phyloP scores from a whole-genome alignment of 37 sponge, comb jelly and placozoan genomes.

The Diacarnus erythraeanus region DNA sequence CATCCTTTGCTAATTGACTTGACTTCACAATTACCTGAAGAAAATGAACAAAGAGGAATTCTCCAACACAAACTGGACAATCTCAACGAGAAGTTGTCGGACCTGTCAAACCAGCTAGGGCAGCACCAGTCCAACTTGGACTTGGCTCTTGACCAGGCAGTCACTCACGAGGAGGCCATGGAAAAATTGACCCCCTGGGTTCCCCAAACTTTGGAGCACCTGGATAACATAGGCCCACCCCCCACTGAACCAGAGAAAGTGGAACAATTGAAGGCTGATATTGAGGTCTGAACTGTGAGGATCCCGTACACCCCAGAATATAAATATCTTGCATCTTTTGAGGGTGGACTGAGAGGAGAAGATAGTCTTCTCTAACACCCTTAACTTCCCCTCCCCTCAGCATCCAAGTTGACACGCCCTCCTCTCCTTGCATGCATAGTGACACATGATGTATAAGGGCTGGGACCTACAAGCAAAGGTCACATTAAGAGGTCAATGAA shows the following conservation, averaged over 20 bases:
- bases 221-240: constrained; percentile 26
- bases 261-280: constrained; percentile 37
- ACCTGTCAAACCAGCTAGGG: constrained; percentile 30
- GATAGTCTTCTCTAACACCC: too few relatives aligned
- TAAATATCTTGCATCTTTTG: not conserved
- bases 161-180: constrained; percentile 37
- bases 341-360: too few relatives aligned
- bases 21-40: constrained; percentile 24
- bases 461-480: too few relatives aligned
- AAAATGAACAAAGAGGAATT: constrained; percentile 9
- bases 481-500: too few relatives aligned
- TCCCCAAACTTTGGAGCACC: constrained; percentile 9
- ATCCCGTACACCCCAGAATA: not conserved
- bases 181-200: constrained; percentile 49
- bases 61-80: constrained; percentile 36
- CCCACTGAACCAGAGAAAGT: constrained; percentile 58
- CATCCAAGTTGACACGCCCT: too few relatives aligned
- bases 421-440: too few relatives aligned
- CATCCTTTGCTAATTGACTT: constrained; percentile 16
- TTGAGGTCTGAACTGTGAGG: constrained; percentile 67
- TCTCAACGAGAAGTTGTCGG: constrained; percentile 22
- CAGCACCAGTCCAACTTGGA: constrained; percentile 31
- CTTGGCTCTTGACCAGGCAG: constrained; percentile 23
- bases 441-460: not conserved
- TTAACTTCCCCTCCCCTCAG: too few relatives aligned